These are phyloP conservation scores for Platycercus adscitus DNA, from an alignment of 2,113 vertebrate genomes.

Conservation along the genomic window DNA sequence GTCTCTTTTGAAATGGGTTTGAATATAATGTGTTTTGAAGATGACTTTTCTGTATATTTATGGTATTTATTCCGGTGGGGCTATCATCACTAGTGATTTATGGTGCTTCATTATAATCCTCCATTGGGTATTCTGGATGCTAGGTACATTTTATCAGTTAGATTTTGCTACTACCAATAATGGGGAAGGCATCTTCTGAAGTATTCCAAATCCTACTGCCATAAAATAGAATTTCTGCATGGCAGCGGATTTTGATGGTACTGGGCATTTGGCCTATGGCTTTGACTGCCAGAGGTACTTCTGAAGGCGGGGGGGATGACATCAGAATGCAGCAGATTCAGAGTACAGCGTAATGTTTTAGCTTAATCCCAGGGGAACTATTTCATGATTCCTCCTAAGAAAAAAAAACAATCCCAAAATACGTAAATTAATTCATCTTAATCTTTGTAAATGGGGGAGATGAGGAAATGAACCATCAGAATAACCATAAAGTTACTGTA, in stretches of 20 bases:
- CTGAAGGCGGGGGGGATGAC: neutral
- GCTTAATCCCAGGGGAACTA: neutral
- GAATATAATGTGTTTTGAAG: neutral
- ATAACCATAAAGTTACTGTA: neutral
- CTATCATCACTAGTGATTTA: neutral
- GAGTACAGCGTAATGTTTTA: neutral
- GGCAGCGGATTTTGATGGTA: neutral
- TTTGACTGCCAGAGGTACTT: neutral
- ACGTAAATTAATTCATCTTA: neutral
- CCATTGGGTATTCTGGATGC: rapidly evolving
- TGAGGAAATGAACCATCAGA: neutral
- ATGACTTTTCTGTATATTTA: neutral
- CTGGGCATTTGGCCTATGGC: neutral
- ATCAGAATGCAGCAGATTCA: neutral
- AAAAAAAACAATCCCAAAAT: neutral
- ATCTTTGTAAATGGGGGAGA: neutral
- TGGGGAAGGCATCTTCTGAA: neutral
- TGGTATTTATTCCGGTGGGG: neutral
- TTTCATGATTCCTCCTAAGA: neutral
- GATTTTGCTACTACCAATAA: neutral
- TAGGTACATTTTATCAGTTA: neutral
- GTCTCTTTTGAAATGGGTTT: neutral
- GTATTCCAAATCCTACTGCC: neutral
- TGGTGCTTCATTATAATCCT: neutral
- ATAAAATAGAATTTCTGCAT: neutral